Evolutionary conservation across 2,113 vertebrate genomes (phyloP).

Genomic region (Grallaria varia): DNA sequence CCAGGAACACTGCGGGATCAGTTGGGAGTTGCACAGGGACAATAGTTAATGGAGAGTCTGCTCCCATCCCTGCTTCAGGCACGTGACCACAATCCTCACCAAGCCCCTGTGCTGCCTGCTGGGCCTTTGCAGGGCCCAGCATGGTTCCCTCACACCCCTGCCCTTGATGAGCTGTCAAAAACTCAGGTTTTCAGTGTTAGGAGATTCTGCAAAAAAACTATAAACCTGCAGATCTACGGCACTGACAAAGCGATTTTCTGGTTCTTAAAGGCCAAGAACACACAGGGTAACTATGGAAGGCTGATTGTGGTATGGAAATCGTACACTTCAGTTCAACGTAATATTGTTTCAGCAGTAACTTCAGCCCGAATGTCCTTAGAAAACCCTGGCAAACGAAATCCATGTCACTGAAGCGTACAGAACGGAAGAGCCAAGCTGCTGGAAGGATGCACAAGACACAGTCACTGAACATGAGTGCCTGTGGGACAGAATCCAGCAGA

Average conservation of each 20-base stretch:
- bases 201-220: not conserved
- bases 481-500: not conserved
- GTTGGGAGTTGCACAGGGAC: rapidly evolving
- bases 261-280: not conserved
- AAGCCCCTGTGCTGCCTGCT: not conserved
- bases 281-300: rapidly evolving
- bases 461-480: rapidly evolving
- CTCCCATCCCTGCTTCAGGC: not conserved
- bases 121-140: rapidly evolving
- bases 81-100: not conserved
- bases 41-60: not conserved
- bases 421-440: not conserved
- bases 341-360: not conserved
- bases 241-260: not conserved
- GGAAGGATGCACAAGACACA: not conserved
- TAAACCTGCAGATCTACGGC: not conserved
- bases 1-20: not conserved
- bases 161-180: not conserved
- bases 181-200: not conserved
- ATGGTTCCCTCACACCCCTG: rapidly evolving
- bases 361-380: not conserved
- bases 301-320: rapidly evolving
- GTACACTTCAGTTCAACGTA: rapidly evolving
- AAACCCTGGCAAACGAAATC: not conserved
- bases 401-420: rapidly evolving